Evolutionary conservation across 2,888 invertebrate genomes (phyloP).

Genomic region (Apodemia mormo): DNA sequence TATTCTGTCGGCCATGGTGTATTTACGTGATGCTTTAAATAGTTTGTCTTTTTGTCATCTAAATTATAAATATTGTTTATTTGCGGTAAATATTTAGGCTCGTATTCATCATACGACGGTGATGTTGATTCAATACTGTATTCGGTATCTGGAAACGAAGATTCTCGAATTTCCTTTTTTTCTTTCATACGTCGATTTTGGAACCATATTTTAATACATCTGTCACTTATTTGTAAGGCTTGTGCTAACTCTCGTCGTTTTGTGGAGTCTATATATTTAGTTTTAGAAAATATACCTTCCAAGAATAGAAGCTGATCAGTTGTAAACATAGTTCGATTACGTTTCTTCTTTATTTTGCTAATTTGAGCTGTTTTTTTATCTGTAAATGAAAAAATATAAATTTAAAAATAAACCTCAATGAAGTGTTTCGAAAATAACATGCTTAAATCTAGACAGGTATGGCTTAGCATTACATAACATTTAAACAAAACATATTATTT

Average conservation of each 20-base stretch:
- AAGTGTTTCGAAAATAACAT: too few relatives aligned
- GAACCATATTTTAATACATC: constrained; percentile 83
- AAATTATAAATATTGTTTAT: neutral
- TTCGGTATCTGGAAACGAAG: constrained; percentile 39
- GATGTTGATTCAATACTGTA: neutral
- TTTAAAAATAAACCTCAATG: too few relatives aligned
- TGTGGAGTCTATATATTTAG: constrained; percentile 85
- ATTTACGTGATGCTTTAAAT: neutral
- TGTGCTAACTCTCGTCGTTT: constrained; percentile 85
- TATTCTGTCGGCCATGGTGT: neutral
- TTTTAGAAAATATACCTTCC: constrained; percentile 71
- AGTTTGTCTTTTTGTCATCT: neutral
- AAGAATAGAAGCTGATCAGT: constrained; percentile 85
- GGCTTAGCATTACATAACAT: too few relatives aligned
- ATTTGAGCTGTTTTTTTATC: constrained; percentile 43
- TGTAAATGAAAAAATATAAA: neutral
- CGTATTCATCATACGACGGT: neutral
- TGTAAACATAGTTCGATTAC: constrained; percentile 88
- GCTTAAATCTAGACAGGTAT: too few relatives aligned
- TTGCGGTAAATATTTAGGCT: neutral
- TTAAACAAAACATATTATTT: too few relatives aligned
- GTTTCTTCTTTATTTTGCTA: constrained; percentile 65
- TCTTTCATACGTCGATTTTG: constrained; percentile 90
- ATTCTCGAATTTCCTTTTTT: constrained; percentile 78
- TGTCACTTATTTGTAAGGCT: constrained; percentile 83